phyloP scores from a whole-genome alignment of 2,888 invertebrate genomes.

The Eretmocerus hayati region DNA sequence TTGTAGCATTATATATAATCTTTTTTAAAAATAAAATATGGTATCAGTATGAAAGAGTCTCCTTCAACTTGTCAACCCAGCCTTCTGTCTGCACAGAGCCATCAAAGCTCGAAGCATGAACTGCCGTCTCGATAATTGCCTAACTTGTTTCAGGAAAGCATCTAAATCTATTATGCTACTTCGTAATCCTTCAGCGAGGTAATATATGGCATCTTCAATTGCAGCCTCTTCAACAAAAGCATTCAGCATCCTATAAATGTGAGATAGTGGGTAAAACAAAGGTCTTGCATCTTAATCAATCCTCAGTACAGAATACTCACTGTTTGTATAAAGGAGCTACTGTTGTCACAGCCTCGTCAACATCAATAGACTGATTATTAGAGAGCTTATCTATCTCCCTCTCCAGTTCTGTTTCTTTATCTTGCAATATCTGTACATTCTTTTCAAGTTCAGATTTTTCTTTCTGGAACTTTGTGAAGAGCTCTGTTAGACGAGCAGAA shows the following conservation, averaged over 20 bases:
- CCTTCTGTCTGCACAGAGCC: conserved; percentile 94
- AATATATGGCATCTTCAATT: conserved; percentile 96
- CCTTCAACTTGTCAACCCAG: conserved; percentile 68
- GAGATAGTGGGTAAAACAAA: neutral
- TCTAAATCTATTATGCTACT: conserved; percentile 91
- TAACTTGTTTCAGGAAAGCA: conserved; percentile 92
- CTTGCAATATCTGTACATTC: conserved; percentile 74
- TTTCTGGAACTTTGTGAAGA: conserved; percentile 67
- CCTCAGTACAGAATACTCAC: conserved; percentile 59
- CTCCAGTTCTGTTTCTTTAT: conserved; percentile 81
- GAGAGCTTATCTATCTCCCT: conserved; percentile 70
- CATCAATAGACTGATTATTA: conserved; percentile 75
- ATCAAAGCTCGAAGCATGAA: conserved; percentile 93
- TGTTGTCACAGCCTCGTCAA: conserved; percentile 94
- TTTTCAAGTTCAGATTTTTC: conserved; percentile 78
- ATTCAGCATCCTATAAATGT: conserved; percentile 66
- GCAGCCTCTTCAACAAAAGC: conserved; percentile 97
- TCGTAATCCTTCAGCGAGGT: conserved; percentile 90
- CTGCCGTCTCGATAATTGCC: conserved; percentile 89
- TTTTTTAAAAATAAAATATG: conserved; percentile 18
- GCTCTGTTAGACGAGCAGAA: conserved; percentile 71
- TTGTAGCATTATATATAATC: conserved; percentile 17
- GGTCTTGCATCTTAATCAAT: too few species aligned
- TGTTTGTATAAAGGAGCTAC: conserved; percentile 94
- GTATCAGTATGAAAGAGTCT: conserved; percentile 10